Base-by-base conservation (phyloP, 2,797 vertebrate genomes). In the Mareca penelope region DNA sequence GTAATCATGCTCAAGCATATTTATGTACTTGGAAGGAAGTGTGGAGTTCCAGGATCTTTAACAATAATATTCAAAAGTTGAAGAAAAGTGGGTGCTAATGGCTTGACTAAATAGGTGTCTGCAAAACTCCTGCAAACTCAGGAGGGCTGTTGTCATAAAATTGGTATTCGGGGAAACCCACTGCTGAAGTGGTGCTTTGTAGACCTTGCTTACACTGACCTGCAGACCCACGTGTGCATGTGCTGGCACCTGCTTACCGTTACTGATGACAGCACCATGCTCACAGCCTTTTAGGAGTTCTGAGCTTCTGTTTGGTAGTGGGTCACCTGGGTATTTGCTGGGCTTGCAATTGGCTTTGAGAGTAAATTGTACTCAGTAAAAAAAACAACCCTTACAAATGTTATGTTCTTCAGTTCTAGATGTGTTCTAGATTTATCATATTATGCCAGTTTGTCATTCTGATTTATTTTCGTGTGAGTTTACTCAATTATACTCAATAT, bases 221-320 rank as follows among this genome's bases (percentile, higher is more conserved):
- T 63, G 15, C 9, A 35, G 12, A 39, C 2, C 26, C 9, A 63
- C 6, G 31, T 3, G 16, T 13, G 5, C 5, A 7, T 35, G 28
- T 53, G 23, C 23, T 33, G 46, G 17, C n/a, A 52, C 18, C 26
- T 0, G 0, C 11, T 48, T 37, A 52, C 1, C 23, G 3, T 26
- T 84, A 9, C 5, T 73, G 40, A 31, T 61, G 39, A 23, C 57
- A 55, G 7, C 48, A 87, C 4, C 16, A 37, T 7, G 4, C 7
- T 5, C 11, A 23, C 17, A 64, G 23, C 13, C 10, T 57, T 22
- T 28, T 9, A 68, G 15, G 13, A 3, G 1, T 33, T 37, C 33
- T 61, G 65, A 65, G 18, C 14, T 46, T 69, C 29, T 4, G 17
- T 46, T 46, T 69, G 12, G 7, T 52, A 63, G 39, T 23, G 39